Base-by-base conservation (phyloP, 64 coral and sea anemone species). In the Stichodactyla helianthus region DNA sequence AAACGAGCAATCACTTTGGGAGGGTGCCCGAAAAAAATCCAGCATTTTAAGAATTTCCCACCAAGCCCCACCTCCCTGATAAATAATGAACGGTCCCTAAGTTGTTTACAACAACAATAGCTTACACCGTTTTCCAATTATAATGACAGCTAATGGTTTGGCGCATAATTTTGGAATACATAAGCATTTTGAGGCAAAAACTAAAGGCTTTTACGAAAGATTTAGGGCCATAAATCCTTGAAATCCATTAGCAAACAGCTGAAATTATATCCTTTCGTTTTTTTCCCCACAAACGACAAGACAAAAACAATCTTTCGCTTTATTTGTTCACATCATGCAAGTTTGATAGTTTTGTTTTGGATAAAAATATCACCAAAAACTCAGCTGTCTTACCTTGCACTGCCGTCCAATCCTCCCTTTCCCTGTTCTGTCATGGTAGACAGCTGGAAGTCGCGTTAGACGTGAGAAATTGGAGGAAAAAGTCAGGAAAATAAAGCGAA, bases 401-500 rank as follows among this genome's bases (percentile, higher is more conserved):
- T 23, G 68, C 68, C 17, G 68, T 74, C 25, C 25, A 74, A 31
- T 74, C 27, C 68, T 74, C 26, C 68, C 68, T 31, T 74, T 74
- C 26, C 68, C 27, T 74, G 68, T 74, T 74, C 68, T 31, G 68
- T 74, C 68, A 74, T 74, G 25, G 68, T 74, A 12, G 68, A 74
- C 25, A 74, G 68, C 23, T 74, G 12, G 68, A 31, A 19, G 68
- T n/a, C 10, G 12, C 25, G 68, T 23, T 74, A 74, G 4, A 74
- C 10, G 68, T 10, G 12, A 12, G 25, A 31, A 74, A 74, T 74
- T 27, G n/a, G n/a, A 10, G 2, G 23, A 11, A 9, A 35, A 74
- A 74, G 27, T 74, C 13, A 74, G 68, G 10, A 35, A 74, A 74
- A 74, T 12, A 13, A 74, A 74, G 68, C 68, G 68, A 19, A 74